Evolutionary conservation across 1,140 invertebrate genomes (phyloP).

Genomic region (Tetranychus cinnabarinus): DNA sequence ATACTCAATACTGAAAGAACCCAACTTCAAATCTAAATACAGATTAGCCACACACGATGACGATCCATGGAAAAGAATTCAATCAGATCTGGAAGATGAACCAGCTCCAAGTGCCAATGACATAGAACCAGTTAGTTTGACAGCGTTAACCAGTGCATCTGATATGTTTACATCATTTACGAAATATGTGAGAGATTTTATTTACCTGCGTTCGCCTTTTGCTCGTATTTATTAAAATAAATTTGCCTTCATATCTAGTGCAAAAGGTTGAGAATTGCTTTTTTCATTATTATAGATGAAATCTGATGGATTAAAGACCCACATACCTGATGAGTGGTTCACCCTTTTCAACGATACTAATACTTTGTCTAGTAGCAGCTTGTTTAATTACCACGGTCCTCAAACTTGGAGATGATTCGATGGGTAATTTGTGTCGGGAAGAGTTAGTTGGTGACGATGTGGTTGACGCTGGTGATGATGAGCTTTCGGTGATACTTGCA

Average conservation of each 20-base stretch:
- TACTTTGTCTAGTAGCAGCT: slow-evolving; percentile 4
- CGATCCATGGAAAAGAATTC: slow-evolving; percentile 8
- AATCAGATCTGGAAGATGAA: not conserved
- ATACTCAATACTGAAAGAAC: slow-evolving; percentile 7
- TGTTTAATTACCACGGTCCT: slow-evolving; percentile 8
- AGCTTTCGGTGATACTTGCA: not conserved
- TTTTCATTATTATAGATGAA: too few species aligned
- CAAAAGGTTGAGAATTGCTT: too few species aligned
- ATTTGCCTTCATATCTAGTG: too few species aligned
- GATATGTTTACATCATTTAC: slow-evolving; percentile 7
- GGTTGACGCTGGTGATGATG: not conserved
- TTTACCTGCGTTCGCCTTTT: not conserved
- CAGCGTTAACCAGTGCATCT: not conserved
- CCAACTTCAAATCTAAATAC: slow-evolving; percentile 4
- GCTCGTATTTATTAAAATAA: too few species aligned
- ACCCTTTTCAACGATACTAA: not conserved
- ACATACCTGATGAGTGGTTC: not conserved
- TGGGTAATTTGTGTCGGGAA: not conserved
- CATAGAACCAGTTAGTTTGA: not conserved
- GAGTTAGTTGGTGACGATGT: not conserved
- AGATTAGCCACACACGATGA: slow-evolving; percentile 12
- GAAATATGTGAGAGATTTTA: slow-evolving; percentile 2
- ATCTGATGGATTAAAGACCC: too few species aligned
- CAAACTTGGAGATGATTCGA: slow-evolving; percentile 3
- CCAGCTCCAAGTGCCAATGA: not conserved